phyloP scores from a whole-genome alignment of 1,140 invertebrate genomes.

The Forficula auricularia region DNA sequence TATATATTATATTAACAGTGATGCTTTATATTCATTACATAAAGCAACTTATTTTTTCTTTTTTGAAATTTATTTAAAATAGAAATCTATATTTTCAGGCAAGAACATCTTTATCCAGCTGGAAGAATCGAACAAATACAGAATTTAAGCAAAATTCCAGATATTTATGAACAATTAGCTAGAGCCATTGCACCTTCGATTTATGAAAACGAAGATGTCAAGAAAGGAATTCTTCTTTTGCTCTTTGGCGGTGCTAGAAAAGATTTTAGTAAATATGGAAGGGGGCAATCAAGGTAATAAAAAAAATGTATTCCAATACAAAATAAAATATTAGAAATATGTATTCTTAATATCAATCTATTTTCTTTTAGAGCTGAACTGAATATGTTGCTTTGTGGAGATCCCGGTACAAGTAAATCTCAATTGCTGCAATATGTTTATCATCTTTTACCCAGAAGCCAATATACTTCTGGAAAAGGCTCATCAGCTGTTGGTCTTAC shows the following conservation, averaged over 20 bases:
- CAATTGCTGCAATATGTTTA: constrained; percentile 50
- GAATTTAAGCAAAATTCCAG: constrained; percentile 60
- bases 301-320: background rate
- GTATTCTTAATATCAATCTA: constrained; percentile 5
- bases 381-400: constrained; percentile 93
- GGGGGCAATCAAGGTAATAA: constrained; percentile 60
- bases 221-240: constrained; percentile 93
- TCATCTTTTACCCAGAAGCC: constrained; percentile 85
- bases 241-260: constrained; percentile 95
- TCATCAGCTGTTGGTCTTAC: constrained; percentile 95
- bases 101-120: constrained; percentile 62
- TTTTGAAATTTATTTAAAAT: constrained; percentile 11
- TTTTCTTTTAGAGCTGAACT: constrained; percentile 56
- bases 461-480: constrained; percentile 98
- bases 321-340: background rate
- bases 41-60: too few species aligned
- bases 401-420: constrained; percentile 96
- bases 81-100: constrained; percentile 34
- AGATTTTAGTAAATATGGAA: constrained; percentile 58
- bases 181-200: constrained; percentile 91
- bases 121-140: constrained; percentile 76
- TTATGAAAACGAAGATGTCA: constrained; percentile 96
- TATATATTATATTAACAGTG: too few species aligned
- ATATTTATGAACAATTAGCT: constrained; percentile 87
- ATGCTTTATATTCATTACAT: too few species aligned